Evolutionary conservation across 2,888 invertebrate genomes (phyloP), one percentile per base, ranked within the genome.

Genomic region (Platynereis dumerilii): DNA sequence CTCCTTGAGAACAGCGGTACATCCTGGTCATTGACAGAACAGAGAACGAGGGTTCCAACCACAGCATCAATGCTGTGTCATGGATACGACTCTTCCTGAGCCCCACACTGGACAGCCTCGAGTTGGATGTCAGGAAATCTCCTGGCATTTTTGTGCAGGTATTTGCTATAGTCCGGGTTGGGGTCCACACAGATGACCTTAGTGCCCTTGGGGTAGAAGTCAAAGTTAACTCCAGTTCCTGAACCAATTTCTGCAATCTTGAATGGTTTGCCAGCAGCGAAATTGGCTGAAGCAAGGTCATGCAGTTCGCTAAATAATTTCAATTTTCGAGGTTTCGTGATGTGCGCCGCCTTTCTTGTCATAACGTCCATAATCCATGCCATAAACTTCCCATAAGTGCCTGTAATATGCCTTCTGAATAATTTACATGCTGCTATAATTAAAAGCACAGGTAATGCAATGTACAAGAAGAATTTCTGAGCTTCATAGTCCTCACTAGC

Each of bases 1-100:
- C n/a, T 44, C 59, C 5, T 22, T 44, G 17, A 59, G 29, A n/a
- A 7, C 12, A 12, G 24, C 10, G 12, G 2, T 3, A 48, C 26
- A n/a, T n/a, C n/a, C n/a, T n/a, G n/a, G 24, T 59, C 59, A 52
- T 59, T 44, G 5, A 59, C 59, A n/a, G 59, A 59, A n/a, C 59
- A 59, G 17, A 59, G 39, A 2, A 59, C 44, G 2, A 59, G 52
- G 17, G 59, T 59, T 12, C 39, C 20, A 10, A 59, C 59, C 20
- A 59, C 59, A 12, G 59, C 59, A 20, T 59, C 59, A n/a, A 59
- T 17, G 17, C 26, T 48, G 24, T 28, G 22, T 26, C 28, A 24
- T 45, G 17, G n/a, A 45, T 44, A 15, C 44, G 10, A 10, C 12
- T 24, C 15, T 48, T 59, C 44, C 15, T 59, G 45, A 12, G 59